Base-by-base conservation (phyloP, 2,797 vertebrate genomes). In the Myripristis murdjan region DNA sequence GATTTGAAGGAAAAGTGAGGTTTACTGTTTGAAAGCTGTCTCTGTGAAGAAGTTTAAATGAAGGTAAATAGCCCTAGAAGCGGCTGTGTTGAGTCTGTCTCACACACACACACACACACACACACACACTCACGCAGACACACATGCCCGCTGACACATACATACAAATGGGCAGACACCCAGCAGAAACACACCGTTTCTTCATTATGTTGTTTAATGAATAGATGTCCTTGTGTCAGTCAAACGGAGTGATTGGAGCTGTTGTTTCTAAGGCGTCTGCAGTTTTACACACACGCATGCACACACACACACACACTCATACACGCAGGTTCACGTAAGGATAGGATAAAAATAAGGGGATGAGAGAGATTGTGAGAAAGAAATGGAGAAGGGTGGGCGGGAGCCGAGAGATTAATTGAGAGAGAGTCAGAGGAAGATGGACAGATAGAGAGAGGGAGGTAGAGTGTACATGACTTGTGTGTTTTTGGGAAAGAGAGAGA, bases 331-430 rank as follows among this genome's bases (percentile, higher is more conserved):
- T 69, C 23, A 20, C 28, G 14, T 28, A n/a, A 72, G 69, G 79
- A 72, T 74, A 79, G 20, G 43, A 18, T 16, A 37, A 24, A 39
- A 48, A 59, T 23, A 15, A 48, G 26, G 4, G 39, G n/a, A 67
- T 70, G 22, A 48, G 48, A 41, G 23, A 33, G 51, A 55, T 2
- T 15, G 51, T 70, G 71, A 70, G 71, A 68, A 54, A 39, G 54
- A 71, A 66, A 75, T 53, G 57, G 51, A 69, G 52, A 14, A 16
- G 23, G 23, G 57, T 20, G 56, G 46, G 55, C 26, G 63, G 26
- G 51, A 64, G 64, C 11, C n/a, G 8, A 57, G 64, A 58, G 88
- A 85, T 89, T 83, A 82, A 90, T 79, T 68, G 70, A 79, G 57
- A 70, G 60, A 61, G 60, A 28, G 63, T 49, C 7, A 10, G 62